These are phyloP conservation scores for Eupithecia dodoneata DNA, from an alignment of 2,888 invertebrate genomes.

Conservation along the genomic window DNA sequence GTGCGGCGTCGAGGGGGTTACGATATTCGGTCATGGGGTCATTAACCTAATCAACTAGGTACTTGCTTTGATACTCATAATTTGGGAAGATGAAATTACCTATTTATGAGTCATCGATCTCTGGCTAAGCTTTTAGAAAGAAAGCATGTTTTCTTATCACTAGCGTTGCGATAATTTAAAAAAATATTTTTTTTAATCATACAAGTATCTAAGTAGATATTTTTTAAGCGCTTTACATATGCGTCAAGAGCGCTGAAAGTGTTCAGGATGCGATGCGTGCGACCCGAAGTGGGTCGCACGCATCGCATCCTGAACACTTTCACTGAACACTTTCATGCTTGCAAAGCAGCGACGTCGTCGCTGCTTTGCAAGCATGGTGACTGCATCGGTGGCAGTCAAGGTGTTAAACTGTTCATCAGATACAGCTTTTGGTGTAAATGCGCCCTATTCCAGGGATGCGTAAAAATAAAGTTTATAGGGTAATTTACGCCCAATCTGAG, in stretches of 20 bases:
- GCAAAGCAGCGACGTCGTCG: too few relatives aligned
- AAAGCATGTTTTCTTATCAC: not conserved
- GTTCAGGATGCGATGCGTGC: too few relatives aligned
- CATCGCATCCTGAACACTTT: too few relatives aligned
- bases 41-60: conserved; percentile 63
- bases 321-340: too few relatives aligned
- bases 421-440: not conserved
- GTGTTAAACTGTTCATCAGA: not conserved
- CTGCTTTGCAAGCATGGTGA: too few relatives aligned
- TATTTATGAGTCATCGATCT: conserved; percentile 43
- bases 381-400: too few relatives aligned
- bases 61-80: conserved; percentile 60
- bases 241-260: too few relatives aligned
- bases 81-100: conserved; percentile 46
- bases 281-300: too few relatives aligned
- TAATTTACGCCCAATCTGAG: conserved; percentile 29
- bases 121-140: not conserved
- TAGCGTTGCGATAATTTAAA: not conserved
- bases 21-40: conserved; percentile 64
- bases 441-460: conserved; percentile 26
- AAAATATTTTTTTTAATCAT: too few relatives aligned
- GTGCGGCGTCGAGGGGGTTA: conserved; percentile 61
- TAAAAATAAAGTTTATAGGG: conserved; percentile 36
- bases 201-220: too few relatives aligned
- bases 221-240: too few relatives aligned